Evolutionary conservation across 23 tunicate genomes (phyloP), one percentile per base, ranked within the genome.

Genomic region (Clavelina lepadiformis): DNA sequence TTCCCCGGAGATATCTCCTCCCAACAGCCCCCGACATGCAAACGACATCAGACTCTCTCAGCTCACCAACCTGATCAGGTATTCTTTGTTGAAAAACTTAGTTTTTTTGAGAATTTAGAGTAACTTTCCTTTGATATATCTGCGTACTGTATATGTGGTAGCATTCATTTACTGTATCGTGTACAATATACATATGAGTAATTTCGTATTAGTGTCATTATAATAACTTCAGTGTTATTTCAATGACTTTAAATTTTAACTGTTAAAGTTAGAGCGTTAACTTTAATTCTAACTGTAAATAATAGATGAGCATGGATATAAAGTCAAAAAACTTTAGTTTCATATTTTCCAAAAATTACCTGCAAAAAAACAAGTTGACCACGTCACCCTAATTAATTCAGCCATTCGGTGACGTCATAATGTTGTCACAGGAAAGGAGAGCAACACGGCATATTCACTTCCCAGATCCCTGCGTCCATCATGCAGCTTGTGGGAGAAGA

Each of bases 381-480:
- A n/a, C n/a, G n/a, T n/a, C n/a, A n/a, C n/a, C n/a, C n/a, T n/a
- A n/a, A n/a, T n/a, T n/a, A n/a, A n/a, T n/a, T n/a, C n/a, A n/a
- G n/a, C n/a, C n/a, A n/a, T n/a, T n/a, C n/a, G n/a, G n/a, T n/a
- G n/a, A n/a, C n/a, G n/a, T n/a, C n/a, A n/a, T n/a, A n/a, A n/a
- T n/a, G n/a, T n/a, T n/a, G n/a, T n/a, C n/a, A n/a, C 44, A 86
- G 95, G 36, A 86, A 86, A 72, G 82, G 95, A 0, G 95, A 86
- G 24, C 79, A 86, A 50, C 75, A 81, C 5, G 72, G 95, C 0
- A 74, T 86, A 21, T 86, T 86, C 56, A 57, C 82, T 0, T 64
- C 95, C 2, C 69, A 64, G 56, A 85, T 85, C 65, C 78, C 93
- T 8, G 75, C 93, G 28, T 85, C 93, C 18, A 77, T 85, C 52